Base-by-base conservation (phyloP, 2,113 vertebrate genomes). In the Macquaria ambigua region DNA sequence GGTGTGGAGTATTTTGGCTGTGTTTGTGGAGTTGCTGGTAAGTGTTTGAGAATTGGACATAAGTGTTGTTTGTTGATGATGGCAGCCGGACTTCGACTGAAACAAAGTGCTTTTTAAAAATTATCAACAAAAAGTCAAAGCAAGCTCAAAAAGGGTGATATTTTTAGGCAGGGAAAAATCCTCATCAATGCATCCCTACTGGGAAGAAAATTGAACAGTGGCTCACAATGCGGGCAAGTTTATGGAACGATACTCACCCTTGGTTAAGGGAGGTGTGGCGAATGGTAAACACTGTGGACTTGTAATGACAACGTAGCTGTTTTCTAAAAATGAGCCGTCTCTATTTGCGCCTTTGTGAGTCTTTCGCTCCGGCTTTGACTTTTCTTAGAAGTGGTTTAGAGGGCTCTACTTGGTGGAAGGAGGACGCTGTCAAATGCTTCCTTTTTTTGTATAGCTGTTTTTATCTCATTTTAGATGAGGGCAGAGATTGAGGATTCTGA, bases 271-370 rank as follows among this genome's bases (percentile, higher is more conserved):
- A 85, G 80, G 89, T 92, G 88, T 87, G 89, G 84, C 61, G 53
- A 25, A 81, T 39, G 83, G 81, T 85, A 84, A 92, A 90, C 87
- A 82, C 74, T 69, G 14, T 43, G 74, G 77, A 69, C 80, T 70
- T 52, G 63, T 93, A 92, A 93, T 93, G 84, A 93, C 91, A 90
- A 21, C 56, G 79, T 92, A 86, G 83, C 56, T 43, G 62, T 74
- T 80, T 82, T 84, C 83, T 88, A 83, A 87, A 90, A 90, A 82
- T 73, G 88, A 87, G 75, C 74, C 14, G 28, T 71, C 80, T 91
- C 81, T 83, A 77, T 86, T 82, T 88, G 71, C 56, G 86, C 83
- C 64, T 85, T 82, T 55, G 77, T 21, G 5, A 86, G 73, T 61
- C 79, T 73, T 75, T 76, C 16, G 39, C 82, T 84, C 21, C 71